Percentiles rank a stretch among this genome's conserved stretches.
Conservation (phyloP, 2,888 invertebrate genomes). For the Dioctria rufipes region DNA sequence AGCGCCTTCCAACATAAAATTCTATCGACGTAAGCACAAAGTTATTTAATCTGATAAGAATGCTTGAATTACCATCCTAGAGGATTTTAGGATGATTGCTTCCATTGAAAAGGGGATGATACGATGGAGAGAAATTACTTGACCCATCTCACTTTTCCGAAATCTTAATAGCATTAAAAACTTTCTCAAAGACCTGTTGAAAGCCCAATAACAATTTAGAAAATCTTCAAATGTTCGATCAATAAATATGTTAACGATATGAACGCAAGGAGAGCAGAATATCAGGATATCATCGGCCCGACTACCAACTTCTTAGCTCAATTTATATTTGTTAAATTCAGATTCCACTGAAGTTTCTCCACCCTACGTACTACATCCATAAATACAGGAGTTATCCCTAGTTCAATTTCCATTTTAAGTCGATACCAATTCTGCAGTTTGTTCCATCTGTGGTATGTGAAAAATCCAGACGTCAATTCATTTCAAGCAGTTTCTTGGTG, state of each 20-base stretch:
- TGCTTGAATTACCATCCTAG: conserved; percentile 27
- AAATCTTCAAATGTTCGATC: conserved; percentile 20
- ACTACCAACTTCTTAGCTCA: background rate
- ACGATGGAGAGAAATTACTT: conserved; percentile 13
- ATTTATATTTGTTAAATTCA: conserved; percentile 27
- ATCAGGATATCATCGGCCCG: background rate
- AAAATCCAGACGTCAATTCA: conserved; percentile 6
- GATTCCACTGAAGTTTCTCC: background rate
- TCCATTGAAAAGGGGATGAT: background rate
- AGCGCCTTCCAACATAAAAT: conserved; percentile 12
- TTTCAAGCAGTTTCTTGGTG: background rate
- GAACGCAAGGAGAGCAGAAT: background rate
- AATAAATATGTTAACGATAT: conserved; percentile 41
- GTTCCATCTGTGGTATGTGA: conserved; percentile 11
- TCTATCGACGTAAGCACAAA: conserved; percentile 30
- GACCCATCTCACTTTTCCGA: conserved; percentile 26
- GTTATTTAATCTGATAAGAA: conserved; percentile 40
- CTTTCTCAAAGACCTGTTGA: conserved; percentile 38
- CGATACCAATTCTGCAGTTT: background rate
- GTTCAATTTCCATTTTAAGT: conserved; percentile 12
- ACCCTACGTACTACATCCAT: too few relatives aligned
- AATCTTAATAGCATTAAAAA: conserved; percentile 45
- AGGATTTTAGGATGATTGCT: conserved; percentile 40
- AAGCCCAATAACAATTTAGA: conserved; percentile 14
- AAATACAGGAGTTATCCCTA: background rate